phyloP scores from a whole-genome alignment of 2,797 vertebrate genomes.

The Pseudochromis fuscus region DNA sequence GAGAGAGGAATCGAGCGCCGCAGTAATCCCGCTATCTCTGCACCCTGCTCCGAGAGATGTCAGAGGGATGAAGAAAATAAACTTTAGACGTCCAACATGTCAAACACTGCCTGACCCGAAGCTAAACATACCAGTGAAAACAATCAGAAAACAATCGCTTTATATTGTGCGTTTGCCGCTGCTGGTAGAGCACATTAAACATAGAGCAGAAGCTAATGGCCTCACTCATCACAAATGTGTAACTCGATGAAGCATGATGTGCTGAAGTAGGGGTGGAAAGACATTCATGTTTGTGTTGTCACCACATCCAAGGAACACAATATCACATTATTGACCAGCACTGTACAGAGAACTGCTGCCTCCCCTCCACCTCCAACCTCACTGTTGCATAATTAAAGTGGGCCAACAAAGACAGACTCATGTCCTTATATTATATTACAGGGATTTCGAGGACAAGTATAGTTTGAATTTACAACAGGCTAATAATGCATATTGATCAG shows the following conservation, averaged over 20 bases:
- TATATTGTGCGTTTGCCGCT: not conserved
- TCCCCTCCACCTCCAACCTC: conserved; percentile 65
- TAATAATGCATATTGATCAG: conserved; percentile 70
- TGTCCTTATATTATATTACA: conserved; percentile 78
- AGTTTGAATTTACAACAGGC: conserved; percentile 68
- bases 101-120: conserved; percentile 32
- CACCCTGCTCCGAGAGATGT: conserved; percentile 29
- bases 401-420: conserved; percentile 67
- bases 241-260: conserved; percentile 28
- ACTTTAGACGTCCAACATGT: conserved; percentile 43
- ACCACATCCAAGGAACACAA: conserved; percentile 59
- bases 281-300: conserved; percentile 56
- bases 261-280: conserved; percentile 24
- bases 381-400: conserved; percentile 84
- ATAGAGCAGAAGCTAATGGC: conserved; percentile 4
- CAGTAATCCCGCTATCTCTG: conserved; percentile 37
- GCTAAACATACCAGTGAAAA: conserved; percentile 25
- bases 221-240: conserved; percentile 23
- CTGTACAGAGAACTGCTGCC: conserved; percentile 55
- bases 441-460: conserved; percentile 62
- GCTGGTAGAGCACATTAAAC: not conserved
- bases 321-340: conserved; percentile 72
- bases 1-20: conserved; percentile 3
- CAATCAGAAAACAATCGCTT: not conserved
- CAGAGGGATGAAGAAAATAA: conserved; percentile 46